A percentile compares a stretch with the other conserved stretches of the same genome.
phyloP scores from a whole-genome alignment of 53 echinoderm and acorn worm species.

The Astropecten irregularis region DNA sequence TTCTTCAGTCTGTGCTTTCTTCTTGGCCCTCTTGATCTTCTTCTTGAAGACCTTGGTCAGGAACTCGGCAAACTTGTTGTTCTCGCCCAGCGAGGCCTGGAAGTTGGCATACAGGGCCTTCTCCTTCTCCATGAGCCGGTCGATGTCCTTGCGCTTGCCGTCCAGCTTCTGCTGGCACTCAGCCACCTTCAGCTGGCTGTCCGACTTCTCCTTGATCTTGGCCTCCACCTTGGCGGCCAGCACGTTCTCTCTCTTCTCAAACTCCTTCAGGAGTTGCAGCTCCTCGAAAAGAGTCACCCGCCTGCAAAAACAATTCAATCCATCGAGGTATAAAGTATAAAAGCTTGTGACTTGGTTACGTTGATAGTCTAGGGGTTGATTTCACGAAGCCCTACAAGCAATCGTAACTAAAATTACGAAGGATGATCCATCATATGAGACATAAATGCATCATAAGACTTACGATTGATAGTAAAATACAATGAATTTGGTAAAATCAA shows the following conservation, averaged over 20 bases:
- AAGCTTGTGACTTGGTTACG: too few species aligned
- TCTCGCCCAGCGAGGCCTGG: slow-evolving; percentile 94
- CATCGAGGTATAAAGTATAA: too few species aligned
- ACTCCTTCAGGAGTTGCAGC: slow-evolving; percentile 91
- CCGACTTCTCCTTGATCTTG: slow-evolving; percentile 83
- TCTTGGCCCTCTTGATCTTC: slow-evolving; percentile 98
- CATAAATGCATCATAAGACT: too few species aligned
- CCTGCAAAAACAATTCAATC: slow-evolving; percentile 40
- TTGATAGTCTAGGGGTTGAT: too few species aligned
- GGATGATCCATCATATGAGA: too few species aligned
- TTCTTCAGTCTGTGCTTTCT: slow-evolving; percentile 89
- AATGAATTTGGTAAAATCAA: too few species aligned
- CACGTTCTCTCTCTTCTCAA: slow-evolving; percentile 96
- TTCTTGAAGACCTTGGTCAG: slow-evolving; percentile 98
- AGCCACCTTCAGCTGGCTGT: slow-evolving; percentile 83
- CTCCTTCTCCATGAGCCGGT: slow-evolving; percentile 80
- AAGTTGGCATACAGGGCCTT: slow-evolving; percentile 95
- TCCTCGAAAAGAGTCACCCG: slow-evolving; percentile 76
- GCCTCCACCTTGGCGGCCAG: slow-evolving; percentile 91
- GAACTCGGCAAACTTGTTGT: slow-evolving; percentile 98
- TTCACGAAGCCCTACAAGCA: too few species aligned
- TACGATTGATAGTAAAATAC: too few species aligned
- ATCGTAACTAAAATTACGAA: too few species aligned
- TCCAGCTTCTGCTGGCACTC: slow-evolving; percentile 87
- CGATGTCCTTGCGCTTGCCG: slow-evolving; percentile 87